These are phyloP conservation scores for Sparus aurata DNA, from an alignment of 2,797 vertebrate species.

Conservation along the genomic window DNA sequence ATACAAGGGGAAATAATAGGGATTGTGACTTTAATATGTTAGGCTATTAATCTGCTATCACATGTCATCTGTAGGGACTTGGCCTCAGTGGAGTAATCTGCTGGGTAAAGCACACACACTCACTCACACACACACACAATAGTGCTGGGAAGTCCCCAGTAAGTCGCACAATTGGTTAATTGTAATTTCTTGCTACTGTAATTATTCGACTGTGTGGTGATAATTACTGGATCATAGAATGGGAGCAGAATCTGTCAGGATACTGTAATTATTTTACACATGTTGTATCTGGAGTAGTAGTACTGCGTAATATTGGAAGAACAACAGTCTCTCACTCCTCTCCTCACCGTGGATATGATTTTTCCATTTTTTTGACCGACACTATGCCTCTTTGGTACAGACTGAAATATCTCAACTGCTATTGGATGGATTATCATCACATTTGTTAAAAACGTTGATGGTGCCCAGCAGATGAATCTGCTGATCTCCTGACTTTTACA, in stretches of 20 bases:
- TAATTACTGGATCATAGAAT: conserved; percentile 84
- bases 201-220: conserved; percentile 85
- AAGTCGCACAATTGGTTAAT: conserved; percentile 84
- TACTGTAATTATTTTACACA: conserved; percentile 79
- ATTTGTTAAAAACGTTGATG: not conserved
- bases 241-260: conserved; percentile 73
- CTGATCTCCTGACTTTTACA: not conserved
- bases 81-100: conserved; percentile 75
- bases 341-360: not conserved
- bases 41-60: conserved; percentile 77
- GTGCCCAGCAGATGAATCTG: not conserved
- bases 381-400: not conserved
- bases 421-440: not conserved
- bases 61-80: conserved; percentile 76
- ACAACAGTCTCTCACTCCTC: conserved; percentile 24
- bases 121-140: conserved; percentile 30
- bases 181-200: conserved; percentile 85
- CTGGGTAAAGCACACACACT: conserved; percentile 39
- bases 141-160: conserved; percentile 62
- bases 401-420: conserved; percentile 3
- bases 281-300: conserved; percentile 55
- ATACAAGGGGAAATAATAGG: conserved; percentile 63
- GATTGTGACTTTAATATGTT: conserved; percentile 69
- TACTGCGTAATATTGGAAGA: conserved; percentile 44
- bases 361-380: not conserved